Percentiles rank a stretch among this genome's conserved stretches.
Evolutionary conservation across 2,888 invertebrate genomes (phyloP).

Genomic region (Acleris emargana): DNA sequence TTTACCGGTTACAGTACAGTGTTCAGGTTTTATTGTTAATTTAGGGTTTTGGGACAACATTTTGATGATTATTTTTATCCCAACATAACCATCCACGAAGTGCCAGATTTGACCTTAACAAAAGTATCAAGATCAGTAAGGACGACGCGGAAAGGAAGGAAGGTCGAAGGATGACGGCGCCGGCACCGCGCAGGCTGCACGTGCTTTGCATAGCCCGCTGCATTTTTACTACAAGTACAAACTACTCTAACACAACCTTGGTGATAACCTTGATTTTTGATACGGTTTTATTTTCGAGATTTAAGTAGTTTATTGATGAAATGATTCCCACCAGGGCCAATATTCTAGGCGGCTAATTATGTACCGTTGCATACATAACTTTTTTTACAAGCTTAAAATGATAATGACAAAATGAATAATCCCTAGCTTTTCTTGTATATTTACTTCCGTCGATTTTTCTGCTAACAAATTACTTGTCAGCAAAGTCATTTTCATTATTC

Average conservation of each 20-base stretch:
- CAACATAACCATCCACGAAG: background rate
- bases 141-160: conserved; percentile 53
- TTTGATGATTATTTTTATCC: background rate
- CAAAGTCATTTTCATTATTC: no score
- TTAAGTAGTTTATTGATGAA: no score
- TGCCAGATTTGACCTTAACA: conserved; percentile 15
- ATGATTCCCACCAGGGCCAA: no score
- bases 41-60: background rate
- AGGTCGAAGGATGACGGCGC: conserved; percentile 56
- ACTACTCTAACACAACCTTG: conserved; percentile 21
- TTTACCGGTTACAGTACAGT: background rate
- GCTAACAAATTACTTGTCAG: no score
- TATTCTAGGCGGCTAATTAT: no score
- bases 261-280: conserved; percentile 2
- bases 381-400: no score
- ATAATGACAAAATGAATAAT: no score
- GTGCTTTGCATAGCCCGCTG: conserved; percentile 52
- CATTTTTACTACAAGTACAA: conserved; percentile 28
- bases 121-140: conserved; percentile 29
- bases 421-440: no score
- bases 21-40: background rate
- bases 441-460: no score
- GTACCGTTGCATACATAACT: no score
- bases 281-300: background rate
- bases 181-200: conserved; percentile 44